A percentile compares a stretch with the other conserved stretches of the same genome.
phyloP scores from a whole-genome alignment of 1,140 invertebrate genomes.

The Trigoniulus corallinus region DNA sequence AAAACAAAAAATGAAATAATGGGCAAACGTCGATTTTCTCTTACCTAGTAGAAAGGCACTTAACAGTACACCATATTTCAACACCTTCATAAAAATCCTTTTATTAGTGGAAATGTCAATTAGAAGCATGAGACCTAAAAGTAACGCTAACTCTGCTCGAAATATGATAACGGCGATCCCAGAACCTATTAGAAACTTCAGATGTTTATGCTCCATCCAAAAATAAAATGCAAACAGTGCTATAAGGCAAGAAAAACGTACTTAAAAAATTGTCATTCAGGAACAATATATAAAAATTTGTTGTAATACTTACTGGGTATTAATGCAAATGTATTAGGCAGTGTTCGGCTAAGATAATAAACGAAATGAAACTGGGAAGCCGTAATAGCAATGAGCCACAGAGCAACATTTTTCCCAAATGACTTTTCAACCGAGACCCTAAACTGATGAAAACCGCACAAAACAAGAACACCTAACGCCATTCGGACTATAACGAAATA shows the following conservation, averaged over 20 bases:
- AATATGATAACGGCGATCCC: conserved; percentile 81
- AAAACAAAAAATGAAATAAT: conserved; percentile 5
- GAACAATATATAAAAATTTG: conserved; percentile 7
- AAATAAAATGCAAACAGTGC: conserved; percentile 68
- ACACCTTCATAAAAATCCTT: conserved; percentile 38
- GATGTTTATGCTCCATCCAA: conserved; percentile 63
- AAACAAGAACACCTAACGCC: conserved; percentile 53
- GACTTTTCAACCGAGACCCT: conserved; percentile 46
- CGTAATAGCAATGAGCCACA: conserved; percentile 70
- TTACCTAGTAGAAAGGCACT: conserved; percentile 38
- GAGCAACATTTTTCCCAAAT: conserved; percentile 57
- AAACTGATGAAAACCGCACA: conserved; percentile 53
- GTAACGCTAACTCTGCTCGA: conserved; percentile 68
- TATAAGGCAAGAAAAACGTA: conserved; percentile 32
- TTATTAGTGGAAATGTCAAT: conserved; percentile 47
- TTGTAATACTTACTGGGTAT: conserved; percentile 52
- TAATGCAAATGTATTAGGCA: conserved; percentile 92
- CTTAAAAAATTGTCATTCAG: conserved; percentile 5
- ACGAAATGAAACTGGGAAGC: conserved; percentile 93
- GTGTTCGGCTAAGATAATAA: conserved; percentile 82
- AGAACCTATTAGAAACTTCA: conserved; percentile 61
- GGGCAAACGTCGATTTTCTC: conserved; percentile 4
- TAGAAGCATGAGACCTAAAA: conserved; percentile 72
- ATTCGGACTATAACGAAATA: conserved; percentile 52
- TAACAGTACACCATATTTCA: conserved; percentile 51